phyloP scores from a whole-genome alignment of 2,797 vertebrate species.

The Otolemur crassicaudatus region DNA sequence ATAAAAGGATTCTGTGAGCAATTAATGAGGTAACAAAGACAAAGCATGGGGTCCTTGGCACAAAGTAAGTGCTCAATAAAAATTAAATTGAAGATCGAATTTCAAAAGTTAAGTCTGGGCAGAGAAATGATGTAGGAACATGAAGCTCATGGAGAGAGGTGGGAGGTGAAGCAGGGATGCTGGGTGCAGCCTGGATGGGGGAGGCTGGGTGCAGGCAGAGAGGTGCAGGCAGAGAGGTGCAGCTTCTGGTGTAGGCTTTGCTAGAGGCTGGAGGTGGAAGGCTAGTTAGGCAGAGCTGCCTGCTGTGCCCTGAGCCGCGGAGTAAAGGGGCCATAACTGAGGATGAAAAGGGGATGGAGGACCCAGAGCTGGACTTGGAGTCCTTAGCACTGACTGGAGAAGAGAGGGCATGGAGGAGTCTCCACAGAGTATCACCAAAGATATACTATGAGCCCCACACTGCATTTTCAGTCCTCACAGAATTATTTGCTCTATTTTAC shows the following conservation, averaged over 20 bases:
- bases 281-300: rapidly evolving
- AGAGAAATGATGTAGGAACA: not conserved
- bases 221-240: not conserved
- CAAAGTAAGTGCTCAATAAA: not conserved
- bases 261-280: not conserved
- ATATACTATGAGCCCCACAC: rapidly evolving
- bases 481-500: not conserved
- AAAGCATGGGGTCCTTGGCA: not conserved
- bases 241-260: too few relatives aligned
- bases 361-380: not conserved
- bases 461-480: not conserved
- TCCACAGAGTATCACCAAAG: not conserved
- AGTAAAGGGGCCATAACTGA: not conserved
- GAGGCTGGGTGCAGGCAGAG: not conserved
- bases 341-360: not conserved
- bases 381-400: too few relatives aligned
- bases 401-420: not conserved
- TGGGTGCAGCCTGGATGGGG: rapidly evolving
- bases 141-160: not conserved
- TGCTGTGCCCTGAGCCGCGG: not conserved
- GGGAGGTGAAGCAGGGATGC: not conserved
- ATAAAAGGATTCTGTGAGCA: not conserved
- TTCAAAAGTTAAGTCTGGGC: not conserved
- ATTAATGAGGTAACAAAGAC: not conserved
- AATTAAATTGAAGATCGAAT: not conserved